Percentiles rank a stretch among this genome's conserved stretches.
Conservation (phyloP, 2,888 invertebrate genomes). For the Nymphalis polychloros region DNA sequence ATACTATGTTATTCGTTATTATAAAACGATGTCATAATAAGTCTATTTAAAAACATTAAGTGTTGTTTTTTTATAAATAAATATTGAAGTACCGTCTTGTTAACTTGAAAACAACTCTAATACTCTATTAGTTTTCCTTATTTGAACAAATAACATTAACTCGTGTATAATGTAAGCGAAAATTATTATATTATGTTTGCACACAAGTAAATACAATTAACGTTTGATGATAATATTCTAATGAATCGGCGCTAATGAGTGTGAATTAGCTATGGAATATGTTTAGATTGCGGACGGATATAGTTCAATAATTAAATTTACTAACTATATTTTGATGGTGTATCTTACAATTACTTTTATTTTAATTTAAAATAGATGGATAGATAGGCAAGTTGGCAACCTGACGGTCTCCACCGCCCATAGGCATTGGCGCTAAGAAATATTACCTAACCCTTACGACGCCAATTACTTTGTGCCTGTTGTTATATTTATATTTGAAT, state of each 20-base stretch:
- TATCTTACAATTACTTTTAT: background rate
- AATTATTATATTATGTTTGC: constrained; percentile 19
- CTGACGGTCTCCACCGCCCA: too few species aligned
- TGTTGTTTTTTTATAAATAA: background rate
- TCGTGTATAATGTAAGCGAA: constrained; percentile 1
- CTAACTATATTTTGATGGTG: background rate
- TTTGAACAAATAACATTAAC: constrained; percentile 1
- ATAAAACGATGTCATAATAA: background rate
- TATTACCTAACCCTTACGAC: too few species aligned
- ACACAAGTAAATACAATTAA: constrained; percentile 14
- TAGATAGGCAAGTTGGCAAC: too few species aligned
- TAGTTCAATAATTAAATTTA: constrained; percentile 2
- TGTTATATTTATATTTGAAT: background rate
- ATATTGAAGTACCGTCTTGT: background rate
- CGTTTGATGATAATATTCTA: constrained; percentile 22
- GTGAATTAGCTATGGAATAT: constrained; percentile 9
- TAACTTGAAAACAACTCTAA: constrained; percentile 2
- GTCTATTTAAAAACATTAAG: background rate
- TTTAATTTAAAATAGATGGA: too few species aligned
- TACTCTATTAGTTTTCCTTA: constrained; percentile 1
- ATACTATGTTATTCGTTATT: background rate
- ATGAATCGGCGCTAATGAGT: constrained; percentile 24
- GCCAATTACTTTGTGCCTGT: too few species aligned
- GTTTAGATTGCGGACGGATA: constrained; percentile 19
- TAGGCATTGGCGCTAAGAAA: too few species aligned